Conservation (phyloP, 2,888 invertebrate genomes). For the Andrena bicolor region DNA sequence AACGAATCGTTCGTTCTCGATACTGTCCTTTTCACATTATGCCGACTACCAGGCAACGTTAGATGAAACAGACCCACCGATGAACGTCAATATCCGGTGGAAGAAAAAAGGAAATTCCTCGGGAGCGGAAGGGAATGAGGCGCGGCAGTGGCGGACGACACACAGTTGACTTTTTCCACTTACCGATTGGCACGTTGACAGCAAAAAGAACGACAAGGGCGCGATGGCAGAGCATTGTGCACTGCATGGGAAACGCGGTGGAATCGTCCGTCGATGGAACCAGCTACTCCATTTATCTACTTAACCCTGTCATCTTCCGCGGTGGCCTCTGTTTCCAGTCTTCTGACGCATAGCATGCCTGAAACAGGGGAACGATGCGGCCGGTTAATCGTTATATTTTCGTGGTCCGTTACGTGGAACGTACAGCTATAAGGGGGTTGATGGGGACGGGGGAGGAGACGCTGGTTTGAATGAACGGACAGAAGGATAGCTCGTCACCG, state of each 20-base stretch:
- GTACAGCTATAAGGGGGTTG: not conserved
- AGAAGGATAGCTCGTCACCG: slow-evolving; percentile 45
- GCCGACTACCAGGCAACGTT: not conserved
- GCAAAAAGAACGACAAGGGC: slow-evolving; percentile 79
- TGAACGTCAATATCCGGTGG: not conserved
- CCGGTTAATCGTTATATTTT: slow-evolving; percentile 26
- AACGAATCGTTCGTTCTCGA: not conserved
- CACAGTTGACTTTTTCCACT: slow-evolving; percentile 61
- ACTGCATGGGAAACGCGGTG: slow-evolving; percentile 69
- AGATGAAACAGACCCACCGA: not conserved
- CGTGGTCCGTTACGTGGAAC: not conserved
- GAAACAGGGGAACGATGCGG: slow-evolving; percentile 51
- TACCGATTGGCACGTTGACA: slow-evolving; percentile 83
- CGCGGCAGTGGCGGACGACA: slow-evolving; percentile 1
- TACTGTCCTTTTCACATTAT: not conserved
- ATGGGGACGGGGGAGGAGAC: not conserved
- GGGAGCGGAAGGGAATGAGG: not conserved
- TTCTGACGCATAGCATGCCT: slow-evolving; percentile 76
- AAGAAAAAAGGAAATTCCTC: not conserved
- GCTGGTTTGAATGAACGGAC: slow-evolving; percentile 49
- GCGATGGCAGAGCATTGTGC: slow-evolving; percentile 82
- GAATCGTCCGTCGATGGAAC: slow-evolving; percentile 73
- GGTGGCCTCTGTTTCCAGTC: slow-evolving; percentile 74
- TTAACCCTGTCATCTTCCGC: slow-evolving; percentile 79
- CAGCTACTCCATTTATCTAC: slow-evolving; percentile 75